Percentiles rank a stretch among this genome's conserved stretches.
Conservation (phyloP, 37 sponge, comb jelly and placozoan species). For the Trichoplax adhaerens region DNA sequence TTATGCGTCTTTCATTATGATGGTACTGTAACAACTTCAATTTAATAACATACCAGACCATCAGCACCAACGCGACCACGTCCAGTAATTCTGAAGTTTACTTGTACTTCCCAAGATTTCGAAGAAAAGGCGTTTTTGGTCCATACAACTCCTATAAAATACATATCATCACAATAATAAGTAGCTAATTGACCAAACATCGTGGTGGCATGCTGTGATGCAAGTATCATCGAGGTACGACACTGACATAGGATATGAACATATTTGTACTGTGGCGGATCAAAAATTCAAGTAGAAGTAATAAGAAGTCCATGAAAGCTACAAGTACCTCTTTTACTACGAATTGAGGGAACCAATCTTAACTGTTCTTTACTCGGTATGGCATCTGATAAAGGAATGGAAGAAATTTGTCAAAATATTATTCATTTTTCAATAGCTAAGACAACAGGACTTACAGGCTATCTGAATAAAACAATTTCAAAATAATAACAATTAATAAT, state of each 20-base stretch:
- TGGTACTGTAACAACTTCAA: conserved; percentile 14
- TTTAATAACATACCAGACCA: conserved; percentile 50
- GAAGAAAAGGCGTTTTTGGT: background rate
- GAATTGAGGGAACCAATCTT: conserved; percentile 12
- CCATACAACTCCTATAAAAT: too few species aligned
- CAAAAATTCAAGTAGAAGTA: background rate
- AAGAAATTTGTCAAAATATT: too few species aligned
- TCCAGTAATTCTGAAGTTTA: conserved; percentile 37
- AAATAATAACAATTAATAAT: too few species aligned
- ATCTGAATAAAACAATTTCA: too few species aligned
- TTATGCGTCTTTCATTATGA: conserved; percentile 44
- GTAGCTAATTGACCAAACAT: too few species aligned
- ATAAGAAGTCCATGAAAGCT: background rate
- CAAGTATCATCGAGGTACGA: too few species aligned
- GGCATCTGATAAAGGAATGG: conserved; percentile 1
- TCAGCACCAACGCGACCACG: conserved; percentile 69
- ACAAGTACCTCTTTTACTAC: conserved; percentile 13
- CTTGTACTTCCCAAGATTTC: conserved; percentile 8
- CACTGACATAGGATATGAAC: too few species aligned
- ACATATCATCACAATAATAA: too few species aligned
- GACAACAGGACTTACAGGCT: too few species aligned
- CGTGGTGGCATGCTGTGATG: too few species aligned
- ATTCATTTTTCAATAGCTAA: too few species aligned
- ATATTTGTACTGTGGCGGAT: background rate
- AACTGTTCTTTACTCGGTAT: conserved; percentile 6